Conservation (phyloP, 2,113 vertebrate species). For the Hemiscyllium ocellatum region DNA sequence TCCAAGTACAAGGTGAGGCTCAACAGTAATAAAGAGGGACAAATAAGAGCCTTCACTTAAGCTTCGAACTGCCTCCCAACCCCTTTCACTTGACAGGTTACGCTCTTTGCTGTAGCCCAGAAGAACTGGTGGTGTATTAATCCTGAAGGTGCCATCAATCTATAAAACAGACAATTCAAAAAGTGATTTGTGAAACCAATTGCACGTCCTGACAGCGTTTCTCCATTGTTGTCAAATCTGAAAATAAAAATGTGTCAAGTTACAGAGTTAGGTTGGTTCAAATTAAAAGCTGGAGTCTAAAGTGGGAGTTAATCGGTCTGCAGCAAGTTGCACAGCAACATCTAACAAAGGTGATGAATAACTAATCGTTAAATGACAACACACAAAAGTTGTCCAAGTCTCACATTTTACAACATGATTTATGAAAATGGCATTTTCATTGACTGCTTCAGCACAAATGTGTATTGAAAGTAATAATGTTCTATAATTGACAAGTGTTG, state of each 20-base stretch:
- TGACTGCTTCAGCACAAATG: neutral
- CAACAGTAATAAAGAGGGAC: slow-evolving; percentile 85
- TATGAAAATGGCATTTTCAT: neutral
- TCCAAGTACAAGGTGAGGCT: slow-evolving; percentile 85
- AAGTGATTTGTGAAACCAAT: neutral
- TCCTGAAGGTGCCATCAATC: slow-evolving; percentile 92
- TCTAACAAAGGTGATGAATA: neutral
- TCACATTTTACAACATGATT: neutral
- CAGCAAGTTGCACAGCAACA: neutral
- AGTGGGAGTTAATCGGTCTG: neutral
- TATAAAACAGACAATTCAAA: slow-evolving; percentile 44
- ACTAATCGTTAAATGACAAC: neutral
- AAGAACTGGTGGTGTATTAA: slow-evolving; percentile 79
- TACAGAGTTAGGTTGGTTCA: neutral
- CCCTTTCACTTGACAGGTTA: slow-evolving; percentile 55
- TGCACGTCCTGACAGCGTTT: neutral
- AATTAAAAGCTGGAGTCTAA: neutral
- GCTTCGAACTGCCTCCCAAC: slow-evolving; percentile 61
- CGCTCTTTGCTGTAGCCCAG: slow-evolving; percentile 87
- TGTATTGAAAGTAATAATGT: neutral
- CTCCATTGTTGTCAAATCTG: neutral
- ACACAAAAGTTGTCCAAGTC: neutral
- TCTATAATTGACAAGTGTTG: neutral
- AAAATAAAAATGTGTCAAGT: neutral
- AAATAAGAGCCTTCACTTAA: slow-evolving; percentile 79